A percentile compares a stretch with the other conserved stretches of the same genome.
Evolutionary conservation across 2,113 vertebrate genomes (phyloP).

Genomic region (Cyanoliseus patagonus): DNA sequence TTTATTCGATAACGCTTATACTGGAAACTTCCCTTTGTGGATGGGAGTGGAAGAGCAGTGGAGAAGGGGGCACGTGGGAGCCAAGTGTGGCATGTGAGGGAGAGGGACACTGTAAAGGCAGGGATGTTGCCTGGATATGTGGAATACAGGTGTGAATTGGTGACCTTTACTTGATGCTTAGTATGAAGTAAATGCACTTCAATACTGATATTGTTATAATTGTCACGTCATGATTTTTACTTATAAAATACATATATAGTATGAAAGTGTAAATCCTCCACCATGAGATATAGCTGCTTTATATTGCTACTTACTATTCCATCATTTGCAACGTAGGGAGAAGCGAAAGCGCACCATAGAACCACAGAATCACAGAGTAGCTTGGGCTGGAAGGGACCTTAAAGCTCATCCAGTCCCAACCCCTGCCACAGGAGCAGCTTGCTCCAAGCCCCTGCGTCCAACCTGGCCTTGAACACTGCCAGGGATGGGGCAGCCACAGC

Average conservation of each 20-base stretch:
- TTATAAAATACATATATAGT: background rate
- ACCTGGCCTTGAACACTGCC: no score
- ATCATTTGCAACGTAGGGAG: background rate
- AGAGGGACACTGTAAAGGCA: background rate
- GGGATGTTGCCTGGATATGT: background rate
- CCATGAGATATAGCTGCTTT: background rate
- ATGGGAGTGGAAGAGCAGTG: background rate
- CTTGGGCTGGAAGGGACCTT: background rate
- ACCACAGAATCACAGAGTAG: background rate
- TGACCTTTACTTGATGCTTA: accelerated
- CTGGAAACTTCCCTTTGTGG: background rate
- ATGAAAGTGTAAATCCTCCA: background rate
- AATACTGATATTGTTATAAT: background rate
- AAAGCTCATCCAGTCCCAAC: background rate
- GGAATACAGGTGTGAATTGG: background rate
- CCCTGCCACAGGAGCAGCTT: background rate
- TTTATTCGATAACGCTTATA: background rate
- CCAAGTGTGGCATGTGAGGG: accelerated
- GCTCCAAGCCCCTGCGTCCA: background rate
- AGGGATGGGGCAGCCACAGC: background rate
- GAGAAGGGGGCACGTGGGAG: background rate
- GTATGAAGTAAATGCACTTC: no score
- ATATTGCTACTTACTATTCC: background rate
- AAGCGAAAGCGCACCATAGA: background rate
- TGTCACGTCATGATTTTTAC: background rate